Base-by-base conservation (phyloP, 2,888 invertebrate species). In the Mellilla xanthometata region DNA sequence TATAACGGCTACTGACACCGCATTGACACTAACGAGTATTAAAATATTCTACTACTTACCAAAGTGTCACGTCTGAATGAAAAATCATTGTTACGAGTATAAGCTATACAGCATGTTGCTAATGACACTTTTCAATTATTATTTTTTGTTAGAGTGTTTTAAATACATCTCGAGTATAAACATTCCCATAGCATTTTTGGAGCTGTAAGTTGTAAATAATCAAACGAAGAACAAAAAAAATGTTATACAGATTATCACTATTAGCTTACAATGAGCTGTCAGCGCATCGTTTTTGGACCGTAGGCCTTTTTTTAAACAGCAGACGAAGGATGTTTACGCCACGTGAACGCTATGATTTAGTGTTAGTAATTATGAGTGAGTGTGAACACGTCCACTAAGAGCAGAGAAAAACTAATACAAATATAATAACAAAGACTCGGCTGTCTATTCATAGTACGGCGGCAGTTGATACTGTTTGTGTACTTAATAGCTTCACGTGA, bases 361-460 rank as follows among this genome's bases (percentile, higher is more conserved):
- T 83, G 83, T 76, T 75, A 82, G 83, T 85, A 82, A 87, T 87
- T 84, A 82, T 76, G 69, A 81, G 79, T 75, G 81, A 86, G 87
- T 84, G 87, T 86, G 85, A 87, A 86, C 81, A 75, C 74, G 80
- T 77, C 72, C 76, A 83, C 83, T 84, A 83, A 80, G 76, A 70
- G 76, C 74, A 68, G 72, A 78, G 76, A 81, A 78, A 77, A 48
- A 75, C 77, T 79, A 77, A 74, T 72, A 80, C 76, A 76, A 85
- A 84, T 84, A 87, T 77, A 83, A 85, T 83, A 85, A 84, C 85
- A 86, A 78, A 78, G 76, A 79, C 75, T 72, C 58, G 51, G 43
- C 53, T 56, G 65, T 76, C 80, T 85, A 84, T 82, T 81, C 70
- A 73, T 79, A 77, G 80, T 60, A 51, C 58, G 65, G 60, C 65